Percentiles rank a stretch among this genome's conserved stretches.
These are phyloP conservation scores for Latrodectus geometricus DNA, from an alignment of 1,140 invertebrate species.

Conservation along the genomic window DNA sequence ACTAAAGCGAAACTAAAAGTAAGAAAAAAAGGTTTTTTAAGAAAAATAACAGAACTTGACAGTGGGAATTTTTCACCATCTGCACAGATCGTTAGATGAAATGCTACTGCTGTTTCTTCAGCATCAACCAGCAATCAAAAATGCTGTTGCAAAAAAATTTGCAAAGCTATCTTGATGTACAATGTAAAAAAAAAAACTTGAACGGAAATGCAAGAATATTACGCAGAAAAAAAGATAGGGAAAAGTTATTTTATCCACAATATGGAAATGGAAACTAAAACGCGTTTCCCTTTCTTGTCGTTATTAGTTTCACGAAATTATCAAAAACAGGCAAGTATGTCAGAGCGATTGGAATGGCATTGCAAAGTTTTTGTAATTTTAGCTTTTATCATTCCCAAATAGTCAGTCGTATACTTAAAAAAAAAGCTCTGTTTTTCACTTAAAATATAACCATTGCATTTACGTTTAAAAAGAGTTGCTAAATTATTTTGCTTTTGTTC, in stretches of 20 bases:
- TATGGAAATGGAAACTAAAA: conserved; percentile 46
- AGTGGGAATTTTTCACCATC: conserved; percentile 60
- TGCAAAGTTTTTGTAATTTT: background rate
- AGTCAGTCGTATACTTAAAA: background rate
- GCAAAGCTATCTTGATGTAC: conserved; percentile 36
- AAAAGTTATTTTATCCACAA: conserved; percentile 15
- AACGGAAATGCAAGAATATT: conserved; percentile 24
- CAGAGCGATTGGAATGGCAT: conserved; percentile 1
- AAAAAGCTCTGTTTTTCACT: background rate
- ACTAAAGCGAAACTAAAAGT: background rate
- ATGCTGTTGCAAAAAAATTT: conserved; percentile 40
- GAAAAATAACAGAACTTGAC: conserved; percentile 32
- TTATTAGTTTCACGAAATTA: conserved; percentile 35
- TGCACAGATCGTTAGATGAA: conserved; percentile 53
- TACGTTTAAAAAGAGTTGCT: background rate
- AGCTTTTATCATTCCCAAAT: background rate
- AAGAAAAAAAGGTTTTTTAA: conserved; percentile 10
- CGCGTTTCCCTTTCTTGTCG: background rate
- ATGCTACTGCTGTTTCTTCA: conserved; percentile 37
- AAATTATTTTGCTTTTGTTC: background rate
- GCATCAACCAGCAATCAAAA: conserved; percentile 56
- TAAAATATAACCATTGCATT: background rate
- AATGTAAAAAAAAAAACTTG: conserved; percentile 2
- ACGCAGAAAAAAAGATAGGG: conserved; percentile 8
- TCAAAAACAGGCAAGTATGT: conserved; percentile 1